phyloP scores from a whole-genome alignment of 2,888 invertebrate genomes.

The Ichneumoninae sp. region DNA sequence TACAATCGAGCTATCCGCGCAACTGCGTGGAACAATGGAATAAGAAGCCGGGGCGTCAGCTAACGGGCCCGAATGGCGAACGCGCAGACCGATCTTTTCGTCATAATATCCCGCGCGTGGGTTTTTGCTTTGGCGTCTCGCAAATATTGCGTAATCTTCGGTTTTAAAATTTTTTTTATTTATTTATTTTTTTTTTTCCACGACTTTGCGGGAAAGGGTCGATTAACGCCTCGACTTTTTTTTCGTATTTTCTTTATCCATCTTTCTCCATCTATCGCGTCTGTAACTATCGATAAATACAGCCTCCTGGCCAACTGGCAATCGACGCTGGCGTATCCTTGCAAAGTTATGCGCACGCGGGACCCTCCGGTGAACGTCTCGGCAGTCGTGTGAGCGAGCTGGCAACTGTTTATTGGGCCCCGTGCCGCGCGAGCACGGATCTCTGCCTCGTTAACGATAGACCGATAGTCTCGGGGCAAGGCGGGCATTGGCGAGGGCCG shows the following conservation, averaged over 20 bases:
- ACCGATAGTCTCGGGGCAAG: slow-evolving; percentile 39
- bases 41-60: slow-evolving; percentile 29
- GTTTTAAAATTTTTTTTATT: neutral
- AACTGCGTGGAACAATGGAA: slow-evolving; percentile 26
- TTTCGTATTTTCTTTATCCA: neutral
- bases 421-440: slow-evolving; percentile 43
- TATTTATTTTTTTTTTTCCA: neutral
- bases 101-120: slow-evolving; percentile 63
- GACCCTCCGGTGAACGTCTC: slow-evolving; percentile 26
- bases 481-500: slow-evolving; percentile 31
- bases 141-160: slow-evolving; percentile 56
- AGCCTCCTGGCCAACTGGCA: slow-evolving; percentile 60
- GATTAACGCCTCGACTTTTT: neutral
- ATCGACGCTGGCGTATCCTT: slow-evolving; percentile 60
- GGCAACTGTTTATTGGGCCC: slow-evolving; percentile 67
- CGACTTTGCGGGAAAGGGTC: neutral
- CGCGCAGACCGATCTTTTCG: neutral
- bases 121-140: slow-evolving; percentile 64
- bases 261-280: slow-evolving; percentile 26
- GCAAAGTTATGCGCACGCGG: slow-evolving; percentile 61
- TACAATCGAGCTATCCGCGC: neutral
- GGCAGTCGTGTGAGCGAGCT: slow-evolving; percentile 9
- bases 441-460: slow-evolving; percentile 63
- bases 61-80: neutral
- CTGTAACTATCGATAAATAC: slow-evolving; percentile 41